These are phyloP conservation scores for Forbesichthys papilliferus DNA, from an alignment of 2,113 vertebrate genomes.

Conservation along the genomic window DNA sequence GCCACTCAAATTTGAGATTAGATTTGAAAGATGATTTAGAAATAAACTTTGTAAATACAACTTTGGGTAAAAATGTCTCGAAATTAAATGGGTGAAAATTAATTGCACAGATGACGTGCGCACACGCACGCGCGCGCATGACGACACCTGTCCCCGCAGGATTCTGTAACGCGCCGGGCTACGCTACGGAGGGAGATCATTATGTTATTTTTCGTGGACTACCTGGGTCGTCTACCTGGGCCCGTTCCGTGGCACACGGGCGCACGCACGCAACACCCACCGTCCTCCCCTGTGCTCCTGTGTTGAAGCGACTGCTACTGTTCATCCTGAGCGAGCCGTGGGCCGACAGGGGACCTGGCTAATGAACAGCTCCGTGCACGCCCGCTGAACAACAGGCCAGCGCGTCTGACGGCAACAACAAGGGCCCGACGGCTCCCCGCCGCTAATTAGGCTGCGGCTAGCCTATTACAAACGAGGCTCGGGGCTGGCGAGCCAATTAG, in stretches of 20 bases:
- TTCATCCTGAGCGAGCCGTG: conserved; percentile 11
- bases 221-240: too few relatives aligned
- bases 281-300: too few relatives aligned
- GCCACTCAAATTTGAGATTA: too few relatives aligned
- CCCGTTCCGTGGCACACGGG: too few relatives aligned
- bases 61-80: too few relatives aligned
- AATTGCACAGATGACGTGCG: not conserved
- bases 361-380: conserved; percentile 59
- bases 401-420: conserved; percentile 48
- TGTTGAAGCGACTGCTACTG: conserved; percentile 54
- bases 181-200: conserved; percentile 2
- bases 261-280: too few relatives aligned
- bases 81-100: too few relatives aligned
- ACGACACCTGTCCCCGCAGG: not conserved
- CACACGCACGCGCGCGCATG: conserved; percentile 16
- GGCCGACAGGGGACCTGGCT: conserved; percentile 61
- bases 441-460: conserved; percentile 58
- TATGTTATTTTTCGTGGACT: not conserved
- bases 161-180: not conserved
- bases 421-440: not conserved
- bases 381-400: conserved; percentile 44
- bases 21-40: too few relatives aligned
- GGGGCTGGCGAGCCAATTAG: conserved; percentile 43
- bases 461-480: conserved; percentile 47
- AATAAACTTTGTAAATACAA: too few relatives aligned